These are phyloP conservation scores for Hypsibius dujardini DNA, from an alignment of 1,140 invertebrate genomes.

Conservation along the genomic window DNA sequence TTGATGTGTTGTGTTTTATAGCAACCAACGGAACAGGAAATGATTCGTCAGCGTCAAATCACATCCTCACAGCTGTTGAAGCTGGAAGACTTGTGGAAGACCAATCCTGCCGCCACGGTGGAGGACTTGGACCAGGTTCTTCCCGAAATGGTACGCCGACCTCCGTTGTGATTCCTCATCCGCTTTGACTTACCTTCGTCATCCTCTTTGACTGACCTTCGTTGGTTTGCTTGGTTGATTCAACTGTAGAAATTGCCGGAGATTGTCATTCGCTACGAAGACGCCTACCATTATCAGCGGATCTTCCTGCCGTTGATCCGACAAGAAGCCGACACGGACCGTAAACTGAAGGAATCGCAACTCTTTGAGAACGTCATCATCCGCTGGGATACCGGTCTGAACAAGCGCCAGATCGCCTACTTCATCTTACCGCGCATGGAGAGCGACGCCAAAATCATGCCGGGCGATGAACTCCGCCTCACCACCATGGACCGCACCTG, in stretches of 20 bases:
- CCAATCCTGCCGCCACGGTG: constrained; percentile 83
- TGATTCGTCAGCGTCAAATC: constrained; percentile 79
- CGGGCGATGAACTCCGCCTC: constrained; percentile 86
- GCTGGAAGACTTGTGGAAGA: constrained; percentile 92
- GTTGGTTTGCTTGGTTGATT: constrained; percentile 21
- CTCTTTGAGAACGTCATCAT: constrained; percentile 97
- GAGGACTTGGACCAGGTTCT: constrained; percentile 94
- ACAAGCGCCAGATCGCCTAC: constrained; percentile 93
- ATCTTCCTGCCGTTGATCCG: constrained; percentile 94
- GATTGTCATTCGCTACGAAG: constrained; percentile 55
- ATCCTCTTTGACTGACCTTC: background rate
- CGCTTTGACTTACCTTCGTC: no score
- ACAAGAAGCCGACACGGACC: constrained; percentile 95
- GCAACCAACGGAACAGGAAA: constrained; percentile 65
- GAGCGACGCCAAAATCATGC: constrained; percentile 66
- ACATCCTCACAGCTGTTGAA: constrained; percentile 91
- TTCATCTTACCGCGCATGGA: constrained; percentile 94
- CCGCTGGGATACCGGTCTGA: constrained; percentile 91
- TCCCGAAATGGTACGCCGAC: constrained; percentile 75
- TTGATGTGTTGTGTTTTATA: constrained; percentile 18
- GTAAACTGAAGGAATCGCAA: constrained; percentile 89
- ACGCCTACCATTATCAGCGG: constrained; percentile 96
- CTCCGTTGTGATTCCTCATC: no score
- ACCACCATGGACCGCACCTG: constrained; percentile 43
- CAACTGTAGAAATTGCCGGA: constrained; percentile 20